Evolutionary conservation across 2,113 vertebrate species (phyloP), one percentile per base, ranked within the genome.

Genomic region (Upupa epops): DNA sequence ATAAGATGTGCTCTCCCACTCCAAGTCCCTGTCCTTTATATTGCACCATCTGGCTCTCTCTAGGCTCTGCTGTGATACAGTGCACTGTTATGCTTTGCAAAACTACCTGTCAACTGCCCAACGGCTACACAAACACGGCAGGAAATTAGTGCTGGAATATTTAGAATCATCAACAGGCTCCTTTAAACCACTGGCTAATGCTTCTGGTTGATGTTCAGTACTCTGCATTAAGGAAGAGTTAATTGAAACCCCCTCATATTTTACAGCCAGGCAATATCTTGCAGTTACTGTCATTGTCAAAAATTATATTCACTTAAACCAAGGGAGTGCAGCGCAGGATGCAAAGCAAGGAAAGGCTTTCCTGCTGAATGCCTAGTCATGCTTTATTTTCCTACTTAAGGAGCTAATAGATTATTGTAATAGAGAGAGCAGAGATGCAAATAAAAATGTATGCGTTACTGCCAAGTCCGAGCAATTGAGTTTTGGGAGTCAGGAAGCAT

Each of bases 351-450:
- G 63, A 37, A 58, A 92, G 86, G 81, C 63, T 86, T 93, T 92
- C 84, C 84, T 89, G 81, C 81, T 73, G 81, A 90, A 76, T 82
- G 82, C 59, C 76, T 93, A 92, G 90, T 92, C 77, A 92, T 89
- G 71, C 76, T 79, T 90, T 79, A 92, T 93, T 90, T 90, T 87
- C 56, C 73, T 96, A 75, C 88, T 94, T 92, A 89, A 92, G 81
- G 66, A 93, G 51, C 84, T 89, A 92, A 93, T 73, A 65, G 34
- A 90, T 66, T 82, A 94, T 89, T 87, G 86, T 66, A 95, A 90
- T 65, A 61, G 22, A 78, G 76, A 80, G 48, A 94, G 60, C 56
- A 83, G 24, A 80, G 85, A 60, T 71, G n/a, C 63, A 92, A 79
- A 92, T 94, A 65, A 63, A 90, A 89, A 55, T 92, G 73, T 42